These are phyloP conservation scores for Gymnocephalus cernua DNA, from an alignment of 2,113 vertebrate species.

Conservation along the genomic window DNA sequence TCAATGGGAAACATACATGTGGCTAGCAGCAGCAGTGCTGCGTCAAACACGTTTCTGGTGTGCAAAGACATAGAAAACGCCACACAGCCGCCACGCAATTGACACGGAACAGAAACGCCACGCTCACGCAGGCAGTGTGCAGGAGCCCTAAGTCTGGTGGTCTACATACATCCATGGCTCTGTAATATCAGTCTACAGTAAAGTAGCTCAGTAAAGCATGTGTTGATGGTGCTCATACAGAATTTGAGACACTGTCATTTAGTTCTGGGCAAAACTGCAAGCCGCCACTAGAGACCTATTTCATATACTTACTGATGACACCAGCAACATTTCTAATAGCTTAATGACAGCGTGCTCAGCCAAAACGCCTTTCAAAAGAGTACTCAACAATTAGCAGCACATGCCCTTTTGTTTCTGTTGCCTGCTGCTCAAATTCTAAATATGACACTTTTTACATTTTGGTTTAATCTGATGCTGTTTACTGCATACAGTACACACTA, in stretches of 20 bases:
- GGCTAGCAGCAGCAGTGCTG: too few species aligned
- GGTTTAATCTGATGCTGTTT: background rate
- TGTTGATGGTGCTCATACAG: conserved; percentile 39
- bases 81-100: too few species aligned
- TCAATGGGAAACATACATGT: too few species aligned
- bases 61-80: too few species aligned
- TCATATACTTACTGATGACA: conserved; percentile 52
- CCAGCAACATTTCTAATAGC: conserved; percentile 47
- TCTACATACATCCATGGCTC: conserved; percentile 38
- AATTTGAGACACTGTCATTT: conserved; percentile 54
- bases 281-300: conserved; percentile 50
- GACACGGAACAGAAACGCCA: too few species aligned
- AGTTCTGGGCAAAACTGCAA: conserved; percentile 34
- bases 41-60: too few species aligned
- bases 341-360: conserved; percentile 47
- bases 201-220: conserved; percentile 35
- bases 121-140: too few species aligned
- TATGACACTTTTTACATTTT: background rate
- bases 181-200: conserved; percentile 3
- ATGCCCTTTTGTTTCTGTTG: conserved; percentile 36
- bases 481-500: background rate
- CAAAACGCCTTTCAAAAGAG: conserved; percentile 35
- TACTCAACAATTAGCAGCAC: conserved; percentile 19
- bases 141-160: too few species aligned
- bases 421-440: conserved; percentile 2